A percentile compares a stretch with the other conserved stretches of the same genome.
These are phyloP conservation scores for Erythrolamprus reginae DNA, from an alignment of 2,113 vertebrate species.

Conservation along the genomic window DNA sequence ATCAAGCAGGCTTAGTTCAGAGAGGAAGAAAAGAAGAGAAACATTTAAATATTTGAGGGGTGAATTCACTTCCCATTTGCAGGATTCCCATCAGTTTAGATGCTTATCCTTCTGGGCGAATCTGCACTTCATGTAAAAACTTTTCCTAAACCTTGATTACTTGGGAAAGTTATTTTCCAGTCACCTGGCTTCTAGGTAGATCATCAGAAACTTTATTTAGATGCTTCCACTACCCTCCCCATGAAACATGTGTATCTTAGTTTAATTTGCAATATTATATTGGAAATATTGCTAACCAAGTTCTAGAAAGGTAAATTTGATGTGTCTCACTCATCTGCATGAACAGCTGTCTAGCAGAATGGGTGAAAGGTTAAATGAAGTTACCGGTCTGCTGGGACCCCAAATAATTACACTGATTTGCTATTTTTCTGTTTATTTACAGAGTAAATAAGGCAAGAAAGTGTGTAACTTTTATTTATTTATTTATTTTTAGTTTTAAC, in stretches of 20 bases:
- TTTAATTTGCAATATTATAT: neutral
- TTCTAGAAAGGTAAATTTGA: neutral
- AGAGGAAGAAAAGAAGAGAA: neutral
- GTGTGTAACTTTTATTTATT: no score
- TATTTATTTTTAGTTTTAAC: neutral
- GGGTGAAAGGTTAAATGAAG: neutral
- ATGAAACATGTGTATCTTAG: neutral
- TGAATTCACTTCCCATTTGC: neutral
- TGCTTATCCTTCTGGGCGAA: neutral
- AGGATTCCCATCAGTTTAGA: neutral
- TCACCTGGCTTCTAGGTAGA: no score
- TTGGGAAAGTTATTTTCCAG: neutral
- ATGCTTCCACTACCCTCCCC: no score
- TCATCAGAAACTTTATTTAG: neutral
- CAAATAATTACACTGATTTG: neutral
- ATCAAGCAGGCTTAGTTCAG: neutral
- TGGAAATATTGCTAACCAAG: no score
- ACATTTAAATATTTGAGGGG: neutral
- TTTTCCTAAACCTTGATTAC: neutral
- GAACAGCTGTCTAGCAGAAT: neutral
- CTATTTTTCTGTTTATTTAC: neutral
- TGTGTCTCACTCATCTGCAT: neutral
- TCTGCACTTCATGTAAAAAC: neutral
- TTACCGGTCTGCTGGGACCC: no score
- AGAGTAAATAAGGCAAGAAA: neutral